Conservation (phyloP, 1,140 invertebrate genomes). For the Drosophila tropicalis region DNA sequence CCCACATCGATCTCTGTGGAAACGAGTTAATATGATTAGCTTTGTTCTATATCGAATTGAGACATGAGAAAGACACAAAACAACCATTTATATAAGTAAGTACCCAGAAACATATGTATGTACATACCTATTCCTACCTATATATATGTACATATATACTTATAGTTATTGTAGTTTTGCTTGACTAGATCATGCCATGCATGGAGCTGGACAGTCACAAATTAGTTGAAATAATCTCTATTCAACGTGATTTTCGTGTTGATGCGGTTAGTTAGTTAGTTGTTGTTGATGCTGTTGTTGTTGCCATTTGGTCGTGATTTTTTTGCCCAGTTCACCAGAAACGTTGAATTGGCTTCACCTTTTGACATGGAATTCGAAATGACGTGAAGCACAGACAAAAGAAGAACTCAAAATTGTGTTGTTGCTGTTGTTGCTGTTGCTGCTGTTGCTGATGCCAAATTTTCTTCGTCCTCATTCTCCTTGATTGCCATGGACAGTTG, state of each 20-base stretch:
- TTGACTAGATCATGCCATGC: constrained; percentile 34
- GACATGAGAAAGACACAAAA: constrained; percentile 33
- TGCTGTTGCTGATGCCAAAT: constrained; percentile 37
- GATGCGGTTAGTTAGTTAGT: constrained; percentile 48
- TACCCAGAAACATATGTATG: background rate
- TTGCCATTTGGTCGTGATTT: constrained; percentile 67
- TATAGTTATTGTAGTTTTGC: constrained; percentile 3
- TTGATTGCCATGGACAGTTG: constrained; percentile 75
- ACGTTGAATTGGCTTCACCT: constrained; percentile 79
- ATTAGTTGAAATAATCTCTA: constrained; percentile 67
- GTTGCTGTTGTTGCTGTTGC: constrained; percentile 25
- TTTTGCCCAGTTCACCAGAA: constrained; percentile 74
- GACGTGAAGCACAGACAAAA: constrained; percentile 71
- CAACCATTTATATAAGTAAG: background rate
- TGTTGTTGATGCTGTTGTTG: constrained; percentile 33
- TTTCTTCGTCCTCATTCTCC: constrained; percentile 52
- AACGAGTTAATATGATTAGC: background rate
- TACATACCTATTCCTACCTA: no score
- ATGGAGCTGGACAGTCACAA: constrained; percentile 61
- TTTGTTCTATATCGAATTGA: constrained; percentile 58
- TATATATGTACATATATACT: no score
- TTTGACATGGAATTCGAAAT: constrained; percentile 81
- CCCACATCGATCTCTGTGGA: no score
- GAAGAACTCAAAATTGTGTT: constrained; percentile 49
- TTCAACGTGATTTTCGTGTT: constrained; percentile 69